Evolutionary conservation across 2,113 vertebrate genomes (phyloP).

Genomic region (Dendropsophus ebraccatus): DNA sequence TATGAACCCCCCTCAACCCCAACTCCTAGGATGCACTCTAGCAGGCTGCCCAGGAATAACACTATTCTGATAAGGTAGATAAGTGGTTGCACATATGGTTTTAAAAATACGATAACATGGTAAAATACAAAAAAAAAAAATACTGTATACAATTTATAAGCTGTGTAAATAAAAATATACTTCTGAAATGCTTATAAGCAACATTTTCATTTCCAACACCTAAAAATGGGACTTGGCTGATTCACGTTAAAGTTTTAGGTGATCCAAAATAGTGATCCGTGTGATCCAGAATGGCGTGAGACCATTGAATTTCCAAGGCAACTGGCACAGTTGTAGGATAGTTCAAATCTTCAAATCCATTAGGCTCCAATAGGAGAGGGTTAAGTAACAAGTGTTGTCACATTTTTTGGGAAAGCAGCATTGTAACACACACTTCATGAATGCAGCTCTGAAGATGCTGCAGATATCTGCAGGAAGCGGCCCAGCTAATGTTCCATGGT

Average conservation of each 20-base stretch:
- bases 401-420: conserved; percentile 75
- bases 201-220: conserved; percentile 67
- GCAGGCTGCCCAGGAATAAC: conserved; percentile 34
- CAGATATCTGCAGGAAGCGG: conserved; percentile 75
- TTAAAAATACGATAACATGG: conserved; percentile 63
- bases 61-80: conserved; percentile 58
- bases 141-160: conserved; percentile 68
- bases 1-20: background rate
- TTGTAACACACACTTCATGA: conserved; percentile 74
- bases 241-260: background rate
- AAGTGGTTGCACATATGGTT: conserved; percentile 70
- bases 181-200: conserved; percentile 73
- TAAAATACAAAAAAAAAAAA: conserved; percentile 74
- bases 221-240: conserved; percentile 34
- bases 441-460: conserved; percentile 75
- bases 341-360: conserved; percentile 65
- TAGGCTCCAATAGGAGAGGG: conserved; percentile 46
- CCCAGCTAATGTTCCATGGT: conserved; percentile 72
- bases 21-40: conserved; percentile 60
- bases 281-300: background rate
- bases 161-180: conserved; percentile 73
- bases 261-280: background rate
- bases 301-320: conserved; percentile 61
- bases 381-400: conserved; percentile 62
- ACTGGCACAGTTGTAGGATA: conserved; percentile 63